Conservation (phyloP, 2,888 invertebrate species). For the Tenthredo livida region DNA sequence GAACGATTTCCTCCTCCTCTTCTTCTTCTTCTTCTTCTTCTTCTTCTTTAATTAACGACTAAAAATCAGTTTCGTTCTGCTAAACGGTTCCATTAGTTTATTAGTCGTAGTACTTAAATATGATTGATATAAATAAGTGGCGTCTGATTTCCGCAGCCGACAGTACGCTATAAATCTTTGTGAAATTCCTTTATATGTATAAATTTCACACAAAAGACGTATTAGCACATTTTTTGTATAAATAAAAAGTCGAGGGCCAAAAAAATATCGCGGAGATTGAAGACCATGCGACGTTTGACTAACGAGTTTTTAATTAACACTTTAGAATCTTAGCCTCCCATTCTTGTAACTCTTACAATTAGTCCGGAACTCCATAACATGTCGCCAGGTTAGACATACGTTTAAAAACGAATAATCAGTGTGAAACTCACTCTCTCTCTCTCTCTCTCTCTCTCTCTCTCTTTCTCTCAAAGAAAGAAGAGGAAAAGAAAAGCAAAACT, state of each 20-base stretch:
- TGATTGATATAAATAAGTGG: not conserved
- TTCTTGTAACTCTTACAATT: not conserved
- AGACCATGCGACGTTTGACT: slow-evolving; percentile 23
- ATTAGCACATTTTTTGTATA: not conserved
- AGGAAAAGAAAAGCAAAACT: not conserved
- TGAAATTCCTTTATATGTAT: not conserved
- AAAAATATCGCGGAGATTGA: not conserved
- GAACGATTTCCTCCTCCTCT: not conserved
- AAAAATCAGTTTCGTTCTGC: not conserved
- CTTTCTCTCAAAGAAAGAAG: not conserved
- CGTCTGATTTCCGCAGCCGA: not conserved
- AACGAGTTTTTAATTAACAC: slow-evolving; percentile 43
- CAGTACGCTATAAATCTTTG: not conserved
- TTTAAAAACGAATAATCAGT: slow-evolving; percentile 12
- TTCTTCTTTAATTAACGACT: not conserved
- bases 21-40: not conserved
- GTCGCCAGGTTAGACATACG: not conserved
- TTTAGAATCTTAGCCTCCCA: not conserved
- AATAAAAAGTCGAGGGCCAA: not conserved
- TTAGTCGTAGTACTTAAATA: not conserved
- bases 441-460: no score
- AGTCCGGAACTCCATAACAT: not conserved
- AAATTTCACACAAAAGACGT: not conserved
- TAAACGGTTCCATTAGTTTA: not conserved
- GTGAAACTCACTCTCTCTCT: not conserved